Evolutionary conservation across 2,113 vertebrate genomes (phyloP), one percentile per base, ranked within the genome.

Genomic region (Myotis lucifugus): DNA sequence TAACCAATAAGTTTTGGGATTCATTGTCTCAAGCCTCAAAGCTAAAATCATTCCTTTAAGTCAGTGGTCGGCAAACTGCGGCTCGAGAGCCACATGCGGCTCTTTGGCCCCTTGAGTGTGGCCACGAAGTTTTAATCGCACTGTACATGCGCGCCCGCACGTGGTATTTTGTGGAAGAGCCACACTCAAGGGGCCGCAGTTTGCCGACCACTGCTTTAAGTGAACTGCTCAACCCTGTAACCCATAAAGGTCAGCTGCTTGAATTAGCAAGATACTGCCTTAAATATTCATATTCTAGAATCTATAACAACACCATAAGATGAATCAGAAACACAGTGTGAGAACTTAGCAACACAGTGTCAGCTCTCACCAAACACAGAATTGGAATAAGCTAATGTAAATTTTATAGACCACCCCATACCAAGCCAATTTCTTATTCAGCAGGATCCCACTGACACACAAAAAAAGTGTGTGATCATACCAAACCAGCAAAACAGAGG

Each of bases 21-120:
- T 29, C 83, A 73, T 19, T 54, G 59, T 27, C 81, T 90, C 18
- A 37, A 72, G n/a, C 61, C 14, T 67, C 18, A 97, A 76, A 95
- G 79, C 18, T 72, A 59, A 76, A 88, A 69, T 46, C 6, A 46
- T 50, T 67, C n/a, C 50, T 66, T 93, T 40, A 85, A 79, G 78
- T 50, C 42, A 42, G 42, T 42, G 42, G 42, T 42, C 42, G 42
- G 42, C 42, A 42, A 42, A 42, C 42, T 42, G 42, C 42, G 42
- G 42, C 42, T 42, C 42, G 42, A 6, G 42, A 42, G 42, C 42
- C 42, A 42, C 42, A 42, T 42, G 42, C 42, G 42, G 42, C 42
- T 42, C 42, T 42, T 42, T 42, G 42, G 42, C 42, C 42, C 42
- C 42, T 42, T 42, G 42, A 42, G 42, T 42, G 42, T 42, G 42